Evolutionary conservation across 1,140 invertebrate genomes (phyloP).

Genomic region (Aradophagus sp.): DNA sequence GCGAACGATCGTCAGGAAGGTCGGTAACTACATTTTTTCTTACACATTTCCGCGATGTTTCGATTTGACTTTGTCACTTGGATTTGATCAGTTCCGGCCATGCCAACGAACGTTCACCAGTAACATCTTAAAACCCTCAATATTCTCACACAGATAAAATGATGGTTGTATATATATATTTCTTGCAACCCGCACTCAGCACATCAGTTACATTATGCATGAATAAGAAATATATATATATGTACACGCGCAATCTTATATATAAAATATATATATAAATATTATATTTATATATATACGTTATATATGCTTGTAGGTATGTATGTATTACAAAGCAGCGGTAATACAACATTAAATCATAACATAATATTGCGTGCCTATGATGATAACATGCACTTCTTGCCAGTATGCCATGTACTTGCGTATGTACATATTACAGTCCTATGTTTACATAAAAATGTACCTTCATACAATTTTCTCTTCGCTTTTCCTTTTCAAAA

Average conservation of each 20-base stretch:
- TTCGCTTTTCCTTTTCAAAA: conserved; percentile 1
- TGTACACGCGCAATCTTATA: conserved; percentile 18
- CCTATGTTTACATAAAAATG: conserved; percentile 48
- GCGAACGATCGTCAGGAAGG: too few relatives aligned
- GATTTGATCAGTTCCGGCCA: too few relatives aligned
- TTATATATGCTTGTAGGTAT: conserved; percentile 33
- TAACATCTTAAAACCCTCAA: too few relatives aligned
- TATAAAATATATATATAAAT: conserved; percentile 37
- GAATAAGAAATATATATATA: conserved; percentile 40
- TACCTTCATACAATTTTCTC: conserved; percentile 12
- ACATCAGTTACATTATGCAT: conserved; percentile 25
- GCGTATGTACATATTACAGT: conserved; percentile 48
- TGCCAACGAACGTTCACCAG: too few relatives aligned
- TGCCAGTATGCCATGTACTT: conserved; percentile 39
- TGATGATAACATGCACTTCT: conserved; percentile 52
- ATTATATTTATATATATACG: conserved; percentile 34
- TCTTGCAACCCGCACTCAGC: conserved; percentile 14
- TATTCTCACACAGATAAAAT: conserved; percentile 30
- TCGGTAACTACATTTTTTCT: too few relatives aligned
- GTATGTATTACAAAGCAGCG: conserved; percentile 65
- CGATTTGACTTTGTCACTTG: too few relatives aligned
- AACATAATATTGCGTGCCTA: conserved; percentile 62
- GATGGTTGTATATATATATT: conserved; percentile 32
- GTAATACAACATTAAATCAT: conserved; percentile 66
- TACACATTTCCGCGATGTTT: too few relatives aligned